Percentiles rank a stretch among this genome's conserved stretches.
Evolutionary conservation across 1,140 invertebrate genomes (phyloP).

Genomic region (Rhopalosiphum maidis): DNA sequence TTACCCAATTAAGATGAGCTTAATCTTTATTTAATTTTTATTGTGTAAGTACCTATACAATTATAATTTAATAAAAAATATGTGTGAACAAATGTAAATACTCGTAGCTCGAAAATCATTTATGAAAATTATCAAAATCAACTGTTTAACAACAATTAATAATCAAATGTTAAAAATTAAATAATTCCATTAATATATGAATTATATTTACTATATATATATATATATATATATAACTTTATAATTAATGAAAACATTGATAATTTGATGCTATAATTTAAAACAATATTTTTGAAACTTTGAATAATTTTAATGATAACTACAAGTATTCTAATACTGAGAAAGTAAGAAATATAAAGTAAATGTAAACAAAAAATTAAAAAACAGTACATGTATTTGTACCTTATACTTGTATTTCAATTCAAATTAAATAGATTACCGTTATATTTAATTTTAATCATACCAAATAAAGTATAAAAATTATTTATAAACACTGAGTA

Average conservation of each 20-base stretch:
- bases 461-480: too few species aligned
- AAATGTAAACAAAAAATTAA: too few species aligned
- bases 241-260: not conserved
- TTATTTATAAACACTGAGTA: not conserved
- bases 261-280: not conserved
- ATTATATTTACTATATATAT: too few species aligned
- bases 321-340: too few species aligned
- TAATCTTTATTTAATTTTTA: not conserved
- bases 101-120: not conserved
- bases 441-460: too few species aligned
- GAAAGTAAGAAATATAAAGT: too few species aligned
- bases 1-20: not conserved
- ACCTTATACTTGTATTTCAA: too few species aligned
- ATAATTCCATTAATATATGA: not conserved
- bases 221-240: not conserved
- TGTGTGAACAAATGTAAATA: not conserved
- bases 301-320: not conserved
- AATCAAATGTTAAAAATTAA: not conserved
- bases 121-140: not conserved
- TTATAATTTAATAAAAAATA: not conserved
- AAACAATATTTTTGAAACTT: not conserved
- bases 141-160: not conserved
- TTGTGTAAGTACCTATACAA: not conserved
- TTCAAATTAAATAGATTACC: too few species aligned
- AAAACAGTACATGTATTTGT: too few species aligned